phyloP scores from a whole-genome alignment of 1,140 invertebrate genomes.

The Aleiodes sp. region DNA sequence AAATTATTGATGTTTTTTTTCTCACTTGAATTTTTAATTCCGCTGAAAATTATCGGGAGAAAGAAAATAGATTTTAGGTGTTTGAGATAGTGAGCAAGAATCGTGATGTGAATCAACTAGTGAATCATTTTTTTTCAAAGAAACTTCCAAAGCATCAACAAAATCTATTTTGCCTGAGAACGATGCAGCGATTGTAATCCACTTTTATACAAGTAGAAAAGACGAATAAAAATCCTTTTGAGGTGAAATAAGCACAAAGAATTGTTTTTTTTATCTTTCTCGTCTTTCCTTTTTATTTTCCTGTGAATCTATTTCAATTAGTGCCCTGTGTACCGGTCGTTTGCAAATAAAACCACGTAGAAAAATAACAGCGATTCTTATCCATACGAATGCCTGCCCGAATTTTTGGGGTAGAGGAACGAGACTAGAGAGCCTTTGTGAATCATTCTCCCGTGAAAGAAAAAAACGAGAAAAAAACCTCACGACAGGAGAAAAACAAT shows the following conservation, averaged over 20 bases:
- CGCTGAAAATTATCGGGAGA: no score
- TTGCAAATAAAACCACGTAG: no score
- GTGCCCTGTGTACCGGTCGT: neutral
- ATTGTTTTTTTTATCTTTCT: no score
- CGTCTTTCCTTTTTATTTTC: no score
- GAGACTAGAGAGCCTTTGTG: constrained; percentile 33
- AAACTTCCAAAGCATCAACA: neutral
- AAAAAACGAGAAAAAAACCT: constrained; percentile 33
- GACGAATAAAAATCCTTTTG: neutral
- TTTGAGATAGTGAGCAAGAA: neutral
- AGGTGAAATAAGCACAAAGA: neutral
- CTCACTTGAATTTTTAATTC: no score
- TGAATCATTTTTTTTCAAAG: neutral
- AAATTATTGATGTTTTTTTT: no score
- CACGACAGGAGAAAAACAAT: constrained; percentile 45
- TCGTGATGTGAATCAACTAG: neutral
- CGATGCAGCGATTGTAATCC: neutral
- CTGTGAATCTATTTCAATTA: neutral
- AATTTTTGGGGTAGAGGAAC: neutral
- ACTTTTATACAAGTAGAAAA: neutral
- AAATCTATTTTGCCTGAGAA: neutral
- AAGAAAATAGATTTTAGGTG: no score
- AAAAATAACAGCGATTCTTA: constrained; percentile 6
- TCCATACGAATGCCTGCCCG: neutral
- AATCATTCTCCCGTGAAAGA: constrained; percentile 31